Conservation (phyloP, 2,797 vertebrate species). For the Ficedula albicollis region DNA sequence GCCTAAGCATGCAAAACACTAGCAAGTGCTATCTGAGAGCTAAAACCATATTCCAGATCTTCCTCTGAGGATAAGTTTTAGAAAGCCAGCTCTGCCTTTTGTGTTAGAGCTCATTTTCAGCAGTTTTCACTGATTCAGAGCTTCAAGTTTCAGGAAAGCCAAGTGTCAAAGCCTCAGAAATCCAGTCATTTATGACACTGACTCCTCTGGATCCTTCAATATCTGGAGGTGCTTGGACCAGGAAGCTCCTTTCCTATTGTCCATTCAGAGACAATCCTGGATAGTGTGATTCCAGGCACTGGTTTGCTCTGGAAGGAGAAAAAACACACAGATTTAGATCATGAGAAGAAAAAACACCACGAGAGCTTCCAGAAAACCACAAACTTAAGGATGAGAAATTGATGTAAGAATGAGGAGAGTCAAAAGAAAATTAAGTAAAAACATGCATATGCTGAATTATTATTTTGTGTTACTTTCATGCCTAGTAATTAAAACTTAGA, state of each 20-base stretch:
- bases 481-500: neutral
- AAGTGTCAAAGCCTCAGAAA: neutral
- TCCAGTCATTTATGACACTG: too few relatives aligned
- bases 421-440: neutral
- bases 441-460: neutral
- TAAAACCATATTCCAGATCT: neutral
- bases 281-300: accelerated
- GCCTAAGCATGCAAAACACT: neutral
- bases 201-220: neutral
- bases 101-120: neutral
- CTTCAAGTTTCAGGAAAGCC: neutral
- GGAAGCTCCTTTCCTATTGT: neutral
- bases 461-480: neutral
- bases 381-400: neutral
- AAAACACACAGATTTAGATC: neutral
- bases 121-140: neutral
- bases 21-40: neutral
- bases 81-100: neutral
- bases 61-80: neutral
- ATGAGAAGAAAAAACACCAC: neutral
- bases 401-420: neutral
- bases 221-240: neutral
- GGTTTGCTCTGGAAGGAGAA: neutral
- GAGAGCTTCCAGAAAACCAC: neutral
- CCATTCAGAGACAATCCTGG: neutral